Evolutionary conservation across 37 sponge, comb jelly and placozoan genomes (phyloP).

Genomic region (Tethya wilhelma): DNA sequence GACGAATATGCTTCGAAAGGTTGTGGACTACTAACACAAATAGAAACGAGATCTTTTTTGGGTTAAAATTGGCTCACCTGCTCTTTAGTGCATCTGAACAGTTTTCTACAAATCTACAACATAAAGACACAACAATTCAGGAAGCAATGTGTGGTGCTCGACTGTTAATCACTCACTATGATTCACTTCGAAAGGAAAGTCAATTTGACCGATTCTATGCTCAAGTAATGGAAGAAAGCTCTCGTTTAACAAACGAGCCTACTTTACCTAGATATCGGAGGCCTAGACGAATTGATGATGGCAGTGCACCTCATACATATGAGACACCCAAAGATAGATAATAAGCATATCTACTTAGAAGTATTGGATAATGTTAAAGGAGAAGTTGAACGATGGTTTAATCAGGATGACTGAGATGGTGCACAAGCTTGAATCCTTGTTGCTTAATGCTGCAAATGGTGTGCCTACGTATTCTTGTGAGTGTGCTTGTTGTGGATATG

Average conservation of each 20-base stretch:
- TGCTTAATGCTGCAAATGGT: no score
- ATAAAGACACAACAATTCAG: slow-evolving; percentile 43
- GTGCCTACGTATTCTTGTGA: no score
- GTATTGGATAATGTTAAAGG: no score
- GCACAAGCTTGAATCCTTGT: no score
- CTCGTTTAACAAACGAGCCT: slow-evolving; percentile 50
- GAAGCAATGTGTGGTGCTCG: slow-evolving; percentile 46
- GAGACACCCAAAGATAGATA: slow-evolving; percentile 26
- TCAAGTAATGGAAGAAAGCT: slow-evolving; percentile 1
- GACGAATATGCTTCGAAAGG: slow-evolving; percentile 74
- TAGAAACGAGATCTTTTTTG: slow-evolving; percentile 64
- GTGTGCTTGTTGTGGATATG: no score
- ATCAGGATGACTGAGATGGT: no score
- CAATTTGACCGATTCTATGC: slow-evolving; percentile 44
- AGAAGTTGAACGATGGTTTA: no score
- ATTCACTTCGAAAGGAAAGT: slow-evolving; percentile 30
- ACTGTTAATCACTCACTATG: slow-evolving; percentile 17
- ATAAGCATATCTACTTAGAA: neutral
- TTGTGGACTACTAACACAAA: slow-evolving; percentile 31
- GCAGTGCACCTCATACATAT: slow-evolving; percentile 24
- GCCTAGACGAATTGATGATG: slow-evolving; percentile 51
- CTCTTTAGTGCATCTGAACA: slow-evolving; percentile 45
- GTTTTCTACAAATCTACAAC: slow-evolving; percentile 54
- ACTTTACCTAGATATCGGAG: slow-evolving; percentile 21
- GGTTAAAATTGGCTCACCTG: slow-evolving; percentile 35